phyloP scores from a whole-genome alignment of 2,113 vertebrate species.

The Notothenia rossii region DNA sequence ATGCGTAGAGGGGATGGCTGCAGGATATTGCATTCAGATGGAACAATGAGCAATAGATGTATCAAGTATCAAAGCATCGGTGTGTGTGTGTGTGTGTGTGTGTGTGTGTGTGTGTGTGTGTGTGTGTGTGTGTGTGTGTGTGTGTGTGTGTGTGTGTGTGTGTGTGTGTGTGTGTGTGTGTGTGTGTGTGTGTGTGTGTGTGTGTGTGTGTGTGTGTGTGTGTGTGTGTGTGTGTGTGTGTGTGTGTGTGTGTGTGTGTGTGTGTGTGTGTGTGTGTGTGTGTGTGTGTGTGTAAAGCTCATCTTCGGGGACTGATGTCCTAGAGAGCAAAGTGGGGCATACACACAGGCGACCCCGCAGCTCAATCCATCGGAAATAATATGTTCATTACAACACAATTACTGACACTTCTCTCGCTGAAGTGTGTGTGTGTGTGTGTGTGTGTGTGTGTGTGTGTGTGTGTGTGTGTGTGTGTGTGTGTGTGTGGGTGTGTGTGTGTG shows the following conservation, averaged over 20 bases:
- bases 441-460: slow-evolving; percentile 47
- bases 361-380: slow-evolving; percentile 80
- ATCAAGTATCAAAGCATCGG: too few relatives aligned
- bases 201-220: too few relatives aligned
- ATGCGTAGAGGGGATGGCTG: slow-evolving; percentile 38
- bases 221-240: background rate
- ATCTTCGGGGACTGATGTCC: slow-evolving; percentile 64
- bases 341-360: slow-evolving; percentile 64
- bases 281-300: slow-evolving; percentile 38
- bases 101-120: too few relatives aligned
- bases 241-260: slow-evolving; percentile 18
- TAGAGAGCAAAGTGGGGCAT: slow-evolving; percentile 74
- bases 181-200: too few relatives aligned
- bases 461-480: slow-evolving; percentile 48
- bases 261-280: slow-evolving; percentile 28
- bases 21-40: slow-evolving; percentile 71
- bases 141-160: too few relatives aligned
- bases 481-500: slow-evolving; percentile 44
- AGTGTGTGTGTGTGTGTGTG: slow-evolving; percentile 49
- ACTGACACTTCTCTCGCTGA: slow-evolving; percentile 79
- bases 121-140: too few relatives aligned
- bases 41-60: slow-evolving; percentile 76
- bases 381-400: slow-evolving; percentile 84
- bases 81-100: slow-evolving; percentile 41
- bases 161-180: too few relatives aligned